Conservation (phyloP, 2,888 invertebrate species). For the Griposia aprilina region DNA sequence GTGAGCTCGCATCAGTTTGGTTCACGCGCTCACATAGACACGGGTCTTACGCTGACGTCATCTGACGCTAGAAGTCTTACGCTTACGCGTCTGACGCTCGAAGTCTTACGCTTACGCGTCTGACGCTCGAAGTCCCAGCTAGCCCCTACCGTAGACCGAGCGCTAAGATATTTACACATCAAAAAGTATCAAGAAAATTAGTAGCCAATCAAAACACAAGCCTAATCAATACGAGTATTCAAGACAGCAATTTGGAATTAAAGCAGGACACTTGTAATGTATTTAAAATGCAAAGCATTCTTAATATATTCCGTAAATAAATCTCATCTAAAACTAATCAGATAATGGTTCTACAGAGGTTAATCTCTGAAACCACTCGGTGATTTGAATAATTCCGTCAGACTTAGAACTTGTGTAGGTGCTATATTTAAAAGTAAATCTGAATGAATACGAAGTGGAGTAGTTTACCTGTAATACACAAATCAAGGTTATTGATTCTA, state of each 20-base stretch:
- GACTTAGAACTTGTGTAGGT: not conserved
- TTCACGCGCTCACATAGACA: no score
- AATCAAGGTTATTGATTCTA: not conserved
- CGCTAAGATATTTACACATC: no score
- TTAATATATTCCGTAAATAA: constrained; percentile 53
- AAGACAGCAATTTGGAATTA: constrained; percentile 37
- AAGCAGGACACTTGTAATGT: constrained; percentile 52
- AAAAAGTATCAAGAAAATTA: constrained; percentile 36
- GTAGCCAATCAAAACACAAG: constrained; percentile 25
- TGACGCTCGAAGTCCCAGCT: no score
- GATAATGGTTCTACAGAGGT: constrained; percentile 44
- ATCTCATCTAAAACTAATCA: constrained; percentile 51
- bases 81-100: no score
- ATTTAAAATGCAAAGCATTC: constrained; percentile 53
- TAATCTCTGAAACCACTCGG: constrained; percentile 46
- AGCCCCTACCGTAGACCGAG: no score
- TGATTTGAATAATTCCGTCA: constrained; percentile 46
- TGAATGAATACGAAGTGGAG: not conserved
- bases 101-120: no score
- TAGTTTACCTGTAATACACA: not conserved
- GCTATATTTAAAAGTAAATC: constrained; percentile 16
- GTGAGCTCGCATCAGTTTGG: no score
- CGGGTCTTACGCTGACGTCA: no score
- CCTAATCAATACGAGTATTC: constrained; percentile 45
- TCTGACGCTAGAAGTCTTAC: no score